Conservation (phyloP, 2,113 vertebrate species). For the Dasypus novemcinctus region DNA sequence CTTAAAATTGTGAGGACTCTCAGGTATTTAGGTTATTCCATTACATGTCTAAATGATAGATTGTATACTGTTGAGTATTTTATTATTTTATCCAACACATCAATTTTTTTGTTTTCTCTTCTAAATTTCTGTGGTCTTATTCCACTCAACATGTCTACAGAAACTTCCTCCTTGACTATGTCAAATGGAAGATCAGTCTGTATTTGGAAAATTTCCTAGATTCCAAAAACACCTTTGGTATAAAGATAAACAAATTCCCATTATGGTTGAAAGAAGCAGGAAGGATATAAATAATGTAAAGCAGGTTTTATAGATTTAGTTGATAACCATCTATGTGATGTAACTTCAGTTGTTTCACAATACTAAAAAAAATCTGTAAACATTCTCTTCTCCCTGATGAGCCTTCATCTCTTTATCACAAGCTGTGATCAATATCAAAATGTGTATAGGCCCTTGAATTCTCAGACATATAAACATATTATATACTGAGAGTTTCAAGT, state of each 20-base stretch:
- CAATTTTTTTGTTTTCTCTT: not conserved
- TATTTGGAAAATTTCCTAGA: not conserved
- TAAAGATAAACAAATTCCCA: not conserved
- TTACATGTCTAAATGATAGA: not conserved
- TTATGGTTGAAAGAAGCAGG: not conserved
- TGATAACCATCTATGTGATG: not conserved
- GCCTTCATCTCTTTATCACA: not conserved
- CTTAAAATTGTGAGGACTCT: not conserved
- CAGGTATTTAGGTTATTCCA: not conserved
- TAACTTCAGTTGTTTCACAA: not conserved
- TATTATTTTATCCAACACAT: not conserved
- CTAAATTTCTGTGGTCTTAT: not conserved
- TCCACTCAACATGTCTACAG: not conserved
- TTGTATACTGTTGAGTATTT: not conserved
- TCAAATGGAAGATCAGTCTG: not conserved
- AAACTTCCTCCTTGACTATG: not conserved
- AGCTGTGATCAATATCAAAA: slow-evolving; percentile 1
- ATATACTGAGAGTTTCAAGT: not conserved
- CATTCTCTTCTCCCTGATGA: not conserved
- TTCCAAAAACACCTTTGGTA: not conserved
- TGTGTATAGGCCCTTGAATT: not conserved
- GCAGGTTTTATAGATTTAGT: not conserved
- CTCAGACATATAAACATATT: not conserved
- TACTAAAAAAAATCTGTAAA: not conserved
- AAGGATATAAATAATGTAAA: not conserved